These are phyloP conservation scores for Parazoanthus atlanticus DNA, from an alignment of 92 coral and sea anemone genomes.

Conservation along the genomic window DNA sequence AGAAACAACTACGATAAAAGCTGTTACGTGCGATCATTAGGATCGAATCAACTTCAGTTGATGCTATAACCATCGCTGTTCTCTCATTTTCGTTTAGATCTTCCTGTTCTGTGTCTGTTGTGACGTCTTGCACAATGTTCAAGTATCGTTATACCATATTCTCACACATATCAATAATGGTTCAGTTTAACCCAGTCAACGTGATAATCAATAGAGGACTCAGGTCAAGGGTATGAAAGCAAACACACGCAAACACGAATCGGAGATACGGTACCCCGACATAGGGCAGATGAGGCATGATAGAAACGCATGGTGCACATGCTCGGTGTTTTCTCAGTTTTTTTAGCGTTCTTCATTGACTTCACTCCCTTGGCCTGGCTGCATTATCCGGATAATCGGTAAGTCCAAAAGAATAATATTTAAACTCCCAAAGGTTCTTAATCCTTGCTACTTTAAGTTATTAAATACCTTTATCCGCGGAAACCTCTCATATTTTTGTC, in stretches of 20 bases:
- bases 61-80: background rate
- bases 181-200: background rate
- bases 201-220: background rate
- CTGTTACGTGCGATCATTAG: background rate
- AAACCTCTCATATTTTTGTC: no score
- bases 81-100: no score
- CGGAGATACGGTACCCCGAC: background rate
- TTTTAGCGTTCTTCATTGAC: background rate
- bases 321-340: background rate
- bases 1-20: background rate
- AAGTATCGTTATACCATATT: background rate
- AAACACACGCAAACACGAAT: background rate
- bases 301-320: background rate
- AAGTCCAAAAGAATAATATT: background rate
- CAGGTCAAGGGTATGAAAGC: background rate
- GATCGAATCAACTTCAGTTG: background rate
- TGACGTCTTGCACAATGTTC: background rate
- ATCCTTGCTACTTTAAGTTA: no score
- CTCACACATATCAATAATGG: background rate
- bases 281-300: background rate
- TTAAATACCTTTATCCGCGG: no score
- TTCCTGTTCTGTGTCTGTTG: background rate
- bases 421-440: no score
- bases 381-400: background rate
- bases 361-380: background rate